Conservation (phyloP, 2,113 vertebrate species). For the Marcusenius ussheri region DNA sequence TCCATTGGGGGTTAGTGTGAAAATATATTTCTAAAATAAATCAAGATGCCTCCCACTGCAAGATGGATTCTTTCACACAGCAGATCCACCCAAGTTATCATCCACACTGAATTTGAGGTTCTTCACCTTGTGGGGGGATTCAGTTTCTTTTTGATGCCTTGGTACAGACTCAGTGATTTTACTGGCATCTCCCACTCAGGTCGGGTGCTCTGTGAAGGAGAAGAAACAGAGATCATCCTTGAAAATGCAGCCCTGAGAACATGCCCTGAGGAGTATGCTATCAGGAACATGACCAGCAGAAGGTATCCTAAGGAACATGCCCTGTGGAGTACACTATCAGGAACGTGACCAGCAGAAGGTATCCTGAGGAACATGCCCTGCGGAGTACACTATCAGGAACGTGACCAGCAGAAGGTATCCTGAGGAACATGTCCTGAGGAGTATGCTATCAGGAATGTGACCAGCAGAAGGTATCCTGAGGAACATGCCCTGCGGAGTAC, state of each 20-base stretch:
- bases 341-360: background rate
- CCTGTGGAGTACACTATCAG: background rate
- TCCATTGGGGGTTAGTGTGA: background rate
- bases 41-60: background rate
- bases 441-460: background rate
- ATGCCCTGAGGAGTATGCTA: background rate
- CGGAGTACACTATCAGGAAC: too few species aligned
- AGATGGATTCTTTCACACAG: background rate
- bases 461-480: background rate
- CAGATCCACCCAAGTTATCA: background rate
- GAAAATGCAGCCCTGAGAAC: background rate
- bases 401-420: too few species aligned
- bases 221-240: background rate
- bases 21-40: background rate
- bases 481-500: background rate
- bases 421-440: background rate
- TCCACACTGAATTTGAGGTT: background rate
- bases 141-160: constrained; percentile 67
- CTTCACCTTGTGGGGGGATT: constrained; percentile 61
- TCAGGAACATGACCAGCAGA: background rate
- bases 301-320: background rate
- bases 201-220: constrained; percentile 56
- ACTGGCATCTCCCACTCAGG: constrained; percentile 67
- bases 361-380: background rate
- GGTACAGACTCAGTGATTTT: constrained; percentile 58